Evolutionary conservation across 1,140 invertebrate genomes (phyloP).

Genomic region (Drosophila murphyi): DNA sequence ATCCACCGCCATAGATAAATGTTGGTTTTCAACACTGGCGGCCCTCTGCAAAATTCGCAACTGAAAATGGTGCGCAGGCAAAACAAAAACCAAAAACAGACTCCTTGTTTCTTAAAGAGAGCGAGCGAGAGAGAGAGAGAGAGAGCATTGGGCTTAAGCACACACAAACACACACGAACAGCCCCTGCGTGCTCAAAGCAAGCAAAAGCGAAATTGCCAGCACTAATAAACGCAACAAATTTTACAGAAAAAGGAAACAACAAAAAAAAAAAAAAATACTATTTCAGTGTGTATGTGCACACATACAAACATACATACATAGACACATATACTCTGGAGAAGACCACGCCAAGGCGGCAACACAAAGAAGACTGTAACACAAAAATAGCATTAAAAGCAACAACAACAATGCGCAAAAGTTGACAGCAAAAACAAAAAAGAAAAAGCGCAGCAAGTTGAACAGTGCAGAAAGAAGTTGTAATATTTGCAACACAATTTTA

Average conservation of each 20-base stretch:
- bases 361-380: slow-evolving; percentile 48
- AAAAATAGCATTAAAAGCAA: slow-evolving; percentile 54
- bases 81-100: slow-evolving; percentile 28
- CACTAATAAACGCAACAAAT: slow-evolving; percentile 44
- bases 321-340: slow-evolving; percentile 13
- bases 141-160: background rate
- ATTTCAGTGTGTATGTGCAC: background rate
- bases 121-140: slow-evolving; percentile 2
- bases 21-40: background rate
- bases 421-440: slow-evolving; percentile 28
- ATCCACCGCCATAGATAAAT: background rate
- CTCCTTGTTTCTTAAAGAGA: slow-evolving; percentile 10
- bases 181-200: slow-evolving; percentile 18
- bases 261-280: slow-evolving; percentile 37
- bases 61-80: slow-evolving; percentile 13
- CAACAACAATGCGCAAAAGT: slow-evolving; percentile 33
- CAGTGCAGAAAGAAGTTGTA: slow-evolving; percentile 17
- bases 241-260: slow-evolving; percentile 49
- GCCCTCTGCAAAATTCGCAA: slow-evolving; percentile 24
- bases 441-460: slow-evolving; percentile 6
- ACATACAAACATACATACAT: background rate
- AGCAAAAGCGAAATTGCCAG: slow-evolving; percentile 34
- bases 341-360: slow-evolving; percentile 30
- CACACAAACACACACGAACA: slow-evolving; percentile 7
- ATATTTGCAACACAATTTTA: slow-evolving; percentile 45